A percentile compares a stretch with the other conserved stretches of the same genome.
These are phyloP conservation scores for Platycheirus rosarum DNA, from an alignment of 2,888 invertebrate genomes.

Conservation along the genomic window DNA sequence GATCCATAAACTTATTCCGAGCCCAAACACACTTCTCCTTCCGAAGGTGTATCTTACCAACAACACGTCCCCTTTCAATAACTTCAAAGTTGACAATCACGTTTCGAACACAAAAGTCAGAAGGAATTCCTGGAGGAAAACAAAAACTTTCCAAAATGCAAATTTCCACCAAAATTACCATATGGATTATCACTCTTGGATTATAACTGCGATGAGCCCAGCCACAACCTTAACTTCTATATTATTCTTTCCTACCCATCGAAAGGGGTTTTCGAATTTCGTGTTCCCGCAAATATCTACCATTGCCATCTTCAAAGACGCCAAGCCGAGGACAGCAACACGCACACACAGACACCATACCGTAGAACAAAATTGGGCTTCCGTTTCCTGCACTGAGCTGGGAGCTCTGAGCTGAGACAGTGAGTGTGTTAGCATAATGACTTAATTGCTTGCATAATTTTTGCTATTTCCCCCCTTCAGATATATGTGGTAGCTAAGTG, in stretches of 20 bases:
- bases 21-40: not conserved
- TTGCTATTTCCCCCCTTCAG: conserved; percentile 62
- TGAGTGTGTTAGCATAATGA: conserved; percentile 65
- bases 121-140: conserved; percentile 21
- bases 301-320: conserved; percentile 47
- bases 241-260: conserved; percentile 32
- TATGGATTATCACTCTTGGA: conserved; percentile 68
- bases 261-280: conserved; percentile 36
- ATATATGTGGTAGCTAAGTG: conserved; percentile 64
- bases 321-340: conserved; percentile 13
- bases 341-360: conserved; percentile 15
- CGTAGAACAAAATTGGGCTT: not conserved
- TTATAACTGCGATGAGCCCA: conserved; percentile 60
- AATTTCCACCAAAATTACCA: conserved; percentile 56
- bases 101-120: conserved; percentile 37
- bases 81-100: conserved; percentile 48
- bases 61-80: conserved; percentile 11
- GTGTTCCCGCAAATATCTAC: conserved; percentile 49
- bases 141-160: conserved; percentile 39
- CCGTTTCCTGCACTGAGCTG: conserved; percentile 14
- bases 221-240: conserved; percentile 44
- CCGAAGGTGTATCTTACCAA: not conserved
- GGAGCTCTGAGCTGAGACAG: conserved; percentile 41
- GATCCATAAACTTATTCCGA: conserved; percentile 19
- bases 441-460: conserved; percentile 74